Base-by-base conservation (phyloP, 2,797 vertebrate species). In the Calcarius lapponicus region DNA sequence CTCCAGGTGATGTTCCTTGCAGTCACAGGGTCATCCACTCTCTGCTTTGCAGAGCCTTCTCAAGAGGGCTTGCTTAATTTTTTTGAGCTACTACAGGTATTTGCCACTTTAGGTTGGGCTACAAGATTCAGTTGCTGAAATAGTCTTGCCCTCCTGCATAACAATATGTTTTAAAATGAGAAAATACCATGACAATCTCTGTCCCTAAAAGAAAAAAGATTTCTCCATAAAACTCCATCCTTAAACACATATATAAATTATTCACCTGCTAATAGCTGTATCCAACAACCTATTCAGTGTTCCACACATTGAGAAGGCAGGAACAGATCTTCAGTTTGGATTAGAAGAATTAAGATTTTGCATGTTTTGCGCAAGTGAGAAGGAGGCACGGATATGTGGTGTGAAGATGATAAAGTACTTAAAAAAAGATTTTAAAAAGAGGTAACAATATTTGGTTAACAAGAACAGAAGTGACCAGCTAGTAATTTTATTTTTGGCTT, bases 1-100 rank as follows among this genome's bases (percentile, higher is more conserved):
- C 40, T 51, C 18, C 43, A 58, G 51, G 48, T 43, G 47, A 83
- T 57, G 67, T 71, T 54, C 9, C 17, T 19, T n/a, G 54, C 16
- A 40, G 28, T 4, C 0, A 0, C 60, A 28, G 32, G n/a, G 8
- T 56, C 4, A 1, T 62, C 80, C 34, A 31, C 22, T 17, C 47
- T 57, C n/a, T 57, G 28, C 22, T 76, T 85, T 36, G 56, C 47
- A 62, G 36, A 60, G 29, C 5, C 62, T 79, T 75, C 34, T 75
- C 32, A 57, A 62, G n/a, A 58, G 5, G 31, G 73, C n/a, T 75
- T 40, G 20, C 4, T 6, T 42, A 29, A 43, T 40, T 71, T 51
- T 66, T 74, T 29, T 53, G 22, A 79, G 66, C 26, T 72, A 11
- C n/a, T 51, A 16, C 1, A 3, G 40, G 9, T 88, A 70, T 58